These are phyloP conservation scores for Callospermophilus lateralis DNA, from an alignment of 2,113 vertebrate genomes.

Conservation along the genomic window DNA sequence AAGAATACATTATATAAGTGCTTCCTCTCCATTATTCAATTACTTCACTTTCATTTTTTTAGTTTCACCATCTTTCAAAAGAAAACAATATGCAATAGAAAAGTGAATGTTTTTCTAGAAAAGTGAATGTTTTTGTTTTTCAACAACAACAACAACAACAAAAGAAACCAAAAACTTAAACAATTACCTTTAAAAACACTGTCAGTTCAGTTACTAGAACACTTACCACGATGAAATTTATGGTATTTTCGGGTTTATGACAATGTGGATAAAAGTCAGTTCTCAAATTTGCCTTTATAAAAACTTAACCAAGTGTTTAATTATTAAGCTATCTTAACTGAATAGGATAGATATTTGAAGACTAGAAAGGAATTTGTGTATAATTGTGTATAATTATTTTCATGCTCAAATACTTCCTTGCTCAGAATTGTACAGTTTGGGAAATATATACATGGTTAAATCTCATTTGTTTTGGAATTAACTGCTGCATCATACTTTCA, in stretches of 20 bases:
- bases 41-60: background rate
- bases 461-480: slow-evolving; percentile 63
- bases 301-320: background rate
- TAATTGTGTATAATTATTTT: slow-evolving; percentile 19
- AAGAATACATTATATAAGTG: background rate
- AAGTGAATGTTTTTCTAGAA: background rate
- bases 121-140: background rate
- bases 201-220: background rate
- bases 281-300: background rate
- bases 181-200: background rate
- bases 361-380: background rate
- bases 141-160: background rate
- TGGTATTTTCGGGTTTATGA: background rate
- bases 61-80: background rate
- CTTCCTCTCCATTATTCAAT: background rate
- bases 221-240: background rate
- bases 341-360: background rate
- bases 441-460: slow-evolving; percentile 45
- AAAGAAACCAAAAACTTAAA: background rate
- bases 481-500: slow-evolving; percentile 17
- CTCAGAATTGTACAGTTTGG: background rate
- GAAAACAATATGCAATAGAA: background rate
- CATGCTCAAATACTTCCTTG: background rate
- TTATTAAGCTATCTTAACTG: slow-evolving; percentile 8
- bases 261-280: slow-evolving; percentile 15